Base-by-base conservation (phyloP, 2,113 vertebrate genomes). In the Megaleporinus macrocephalus region DNA sequence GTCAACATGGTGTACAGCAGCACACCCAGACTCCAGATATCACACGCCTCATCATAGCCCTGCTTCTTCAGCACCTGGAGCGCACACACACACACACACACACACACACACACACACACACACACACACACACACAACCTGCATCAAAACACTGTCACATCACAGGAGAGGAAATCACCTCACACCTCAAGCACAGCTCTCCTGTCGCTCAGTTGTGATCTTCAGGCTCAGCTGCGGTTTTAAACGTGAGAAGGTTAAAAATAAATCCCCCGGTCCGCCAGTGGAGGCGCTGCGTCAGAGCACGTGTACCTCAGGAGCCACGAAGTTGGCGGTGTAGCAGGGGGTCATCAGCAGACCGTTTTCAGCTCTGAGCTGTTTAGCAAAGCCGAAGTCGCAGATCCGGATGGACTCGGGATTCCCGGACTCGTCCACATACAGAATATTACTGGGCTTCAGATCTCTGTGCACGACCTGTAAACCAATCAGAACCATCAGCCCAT, bases 341-440 rank as follows among this genome's bases (percentile, higher is more conserved):
- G 95, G 96, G 26, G 96, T 97, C 79, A 97, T 92, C 4, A 96
- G 95, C 20, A 96, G 91, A 33, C 96, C 96, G 83, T 95, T 96
- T 81, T 96, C 96, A 78, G 95, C 95, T 74, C 95, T 79, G 81
- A 96, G 94, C 68, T 97, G 96, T 84, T 97, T 97, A 65, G 96
- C 96, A 86, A 96, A 96, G 49, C 96, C 95, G 89, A 96, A 97
- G 86, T 97, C 96, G 91, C 96, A 97, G 84, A 97, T 96, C 76
- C 93, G 90, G 79, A 97, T 95, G 51, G 95, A 96, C 82, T 96
- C 95, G n/a, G 96, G 94, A 83, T 93, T 95, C 53, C 94, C 93
- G 18, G 94, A 96, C 76, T 96, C 95, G 83, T 96, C 95, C 90
- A 93, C 94, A 51, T 97, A 96, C 51, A 96, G 81, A 18, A 88